Evolutionary conservation across 2,888 invertebrate genomes (phyloP).

Genomic region (Cheilosia variabilis): DNA sequence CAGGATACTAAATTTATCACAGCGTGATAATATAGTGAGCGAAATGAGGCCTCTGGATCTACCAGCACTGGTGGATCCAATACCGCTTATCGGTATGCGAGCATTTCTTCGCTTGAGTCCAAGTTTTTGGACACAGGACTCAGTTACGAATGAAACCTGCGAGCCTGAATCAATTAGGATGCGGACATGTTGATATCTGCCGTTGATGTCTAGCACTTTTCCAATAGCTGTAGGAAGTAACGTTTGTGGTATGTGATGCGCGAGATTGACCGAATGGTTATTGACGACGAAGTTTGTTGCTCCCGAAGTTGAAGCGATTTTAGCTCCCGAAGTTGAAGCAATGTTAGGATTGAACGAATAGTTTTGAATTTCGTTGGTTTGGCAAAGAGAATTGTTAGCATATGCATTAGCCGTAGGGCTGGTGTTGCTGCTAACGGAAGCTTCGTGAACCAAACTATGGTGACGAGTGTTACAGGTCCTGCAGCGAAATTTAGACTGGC

Average conservation of each 20-base stretch:
- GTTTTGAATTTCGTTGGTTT: not conserved
- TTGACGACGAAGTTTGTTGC: not conserved
- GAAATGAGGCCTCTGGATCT: too few relatives aligned
- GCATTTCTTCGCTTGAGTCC: not conserved
- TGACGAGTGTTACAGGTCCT: not conserved
- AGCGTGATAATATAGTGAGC: too few relatives aligned
- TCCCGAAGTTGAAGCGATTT: not conserved
- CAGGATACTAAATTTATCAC: not conserved
- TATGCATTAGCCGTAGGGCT: not conserved
- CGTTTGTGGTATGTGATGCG: not conserved
- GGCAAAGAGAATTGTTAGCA: not conserved
- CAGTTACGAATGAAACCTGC: not conserved
- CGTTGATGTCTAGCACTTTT: not conserved
- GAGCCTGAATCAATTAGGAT: not conserved
- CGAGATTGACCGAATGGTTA: not conserved
- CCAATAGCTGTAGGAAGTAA: not conserved
- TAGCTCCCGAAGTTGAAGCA: not conserved
- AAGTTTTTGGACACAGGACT: constrained; percentile 3
- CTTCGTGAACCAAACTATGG: not conserved
- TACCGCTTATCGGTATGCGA: constrained; percentile 4
- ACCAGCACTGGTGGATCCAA: not conserved
- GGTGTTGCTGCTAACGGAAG: not conserved
- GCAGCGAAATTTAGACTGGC: not conserved
- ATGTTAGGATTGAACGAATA: not conserved
- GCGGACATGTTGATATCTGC: not conserved